Conservation (phyloP, 2,888 invertebrate genomes). For the Fabriciana adippe region DNA sequence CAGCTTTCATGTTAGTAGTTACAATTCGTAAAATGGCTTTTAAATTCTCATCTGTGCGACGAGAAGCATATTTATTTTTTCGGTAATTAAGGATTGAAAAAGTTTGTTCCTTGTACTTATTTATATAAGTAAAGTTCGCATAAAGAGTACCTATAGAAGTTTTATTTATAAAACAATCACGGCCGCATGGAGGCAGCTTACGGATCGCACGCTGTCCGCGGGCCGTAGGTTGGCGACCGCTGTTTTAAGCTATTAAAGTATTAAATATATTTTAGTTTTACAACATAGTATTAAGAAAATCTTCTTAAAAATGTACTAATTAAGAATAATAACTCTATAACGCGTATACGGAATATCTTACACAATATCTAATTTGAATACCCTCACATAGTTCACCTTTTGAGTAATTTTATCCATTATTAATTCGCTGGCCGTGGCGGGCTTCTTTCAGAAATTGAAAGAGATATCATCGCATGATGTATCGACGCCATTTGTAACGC, state of each 20-base stretch:
- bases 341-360: background rate
- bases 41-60: too few species aligned
- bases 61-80: too few species aligned
- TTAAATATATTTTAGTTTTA: background rate
- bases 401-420: conserved; percentile 61
- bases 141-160: too few species aligned
- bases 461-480: conserved; percentile 81
- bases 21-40: too few species aligned
- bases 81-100: too few species aligned
- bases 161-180: too few species aligned
- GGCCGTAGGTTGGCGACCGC: too few species aligned
- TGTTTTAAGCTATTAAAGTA: background rate
- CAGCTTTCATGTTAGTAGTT: too few species aligned
- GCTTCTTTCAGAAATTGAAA: conserved; percentile 76
- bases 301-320: background rate
- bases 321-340: conserved; percentile 13
- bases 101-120: too few species aligned
- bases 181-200: too few species aligned
- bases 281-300: background rate
- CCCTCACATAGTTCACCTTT: conserved; percentile 58
- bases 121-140: too few species aligned
- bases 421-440: conserved; percentile 68
- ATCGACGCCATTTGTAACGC: conserved; percentile 77
- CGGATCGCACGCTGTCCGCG: too few species aligned
- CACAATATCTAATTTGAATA: conserved; percentile 46